Base-by-base conservation (phyloP, 30 jellyfish, hydroid and myxozoan genomes). In the Cassiopea xamachana region DNA sequence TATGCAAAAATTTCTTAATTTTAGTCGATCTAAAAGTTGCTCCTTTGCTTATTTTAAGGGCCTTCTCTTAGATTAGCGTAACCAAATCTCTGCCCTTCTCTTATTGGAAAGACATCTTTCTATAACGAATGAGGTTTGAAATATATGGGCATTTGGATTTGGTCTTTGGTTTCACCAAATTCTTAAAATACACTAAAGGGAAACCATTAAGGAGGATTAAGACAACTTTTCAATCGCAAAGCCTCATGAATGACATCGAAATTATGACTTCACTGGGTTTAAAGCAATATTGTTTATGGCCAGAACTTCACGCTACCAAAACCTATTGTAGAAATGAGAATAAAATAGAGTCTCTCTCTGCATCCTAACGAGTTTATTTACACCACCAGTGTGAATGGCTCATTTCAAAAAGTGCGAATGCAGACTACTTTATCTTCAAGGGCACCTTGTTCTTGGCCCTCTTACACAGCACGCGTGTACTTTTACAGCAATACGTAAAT, bases 131-230 rank as follows among this genome's bases (percentile, higher is more conserved):
- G 80, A 71, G 51, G 80, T 71, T 71, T 19, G 51, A 71, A 71
- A 43, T 71, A 14, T 71, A 71, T 71, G 51, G 55, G 80, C 55
- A 51, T 64, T 10, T 71, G 55, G 48, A 18, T 71, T 43, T 71
- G 48, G 80, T 71, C 50, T 71, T 43, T 14, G n/a, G 80, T 71
- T 71, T 71, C 80, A 71, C n/a, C 17, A 19, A 55, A 7, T 19
- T 71, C 80, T 27, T 43, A 71, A 71, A 71, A 71, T 71, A 71
- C 27, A 71, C 80, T 71, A 2, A 71, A 43, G 51, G 80, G 55
- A 71, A 71, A 71, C 80, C 80, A 71, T 71, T 71, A 71, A 71
- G 55, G 80, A 71, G 80, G 80, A 71, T 71, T 71, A 71, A 71
- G 27, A 27, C 3, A 43, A 71, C 14, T 18, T 16, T 12, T 71